Percentiles rank a stretch among this genome's conserved stretches.
phyloP scores from a whole-genome alignment of 2,113 vertebrate species.

The Gymnogyps californianus region DNA sequence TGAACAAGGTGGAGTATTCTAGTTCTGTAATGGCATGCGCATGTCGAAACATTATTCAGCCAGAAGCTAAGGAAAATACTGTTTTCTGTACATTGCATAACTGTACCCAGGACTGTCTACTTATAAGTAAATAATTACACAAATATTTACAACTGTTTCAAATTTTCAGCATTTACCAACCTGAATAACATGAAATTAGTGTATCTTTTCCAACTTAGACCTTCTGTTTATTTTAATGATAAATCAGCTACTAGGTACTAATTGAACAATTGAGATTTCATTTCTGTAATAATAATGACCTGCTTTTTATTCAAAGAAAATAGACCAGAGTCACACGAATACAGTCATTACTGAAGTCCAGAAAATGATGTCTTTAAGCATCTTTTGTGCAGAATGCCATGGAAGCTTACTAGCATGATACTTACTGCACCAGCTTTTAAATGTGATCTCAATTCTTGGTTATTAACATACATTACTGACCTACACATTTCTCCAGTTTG shows the following conservation, averaged over 20 bases:
- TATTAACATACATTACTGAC: not conserved
- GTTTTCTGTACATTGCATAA: not conserved
- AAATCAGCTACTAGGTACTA: not conserved
- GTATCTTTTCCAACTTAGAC: not conserved
- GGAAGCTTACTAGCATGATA: not conserved
- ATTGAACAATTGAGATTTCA: not conserved
- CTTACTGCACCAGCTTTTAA: not conserved
- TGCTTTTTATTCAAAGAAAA: not conserved
- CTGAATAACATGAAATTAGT: not conserved
- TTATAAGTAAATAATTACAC: not conserved
- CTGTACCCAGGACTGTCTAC: not conserved
- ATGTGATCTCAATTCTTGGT: not conserved
- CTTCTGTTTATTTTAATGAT: not conserved
- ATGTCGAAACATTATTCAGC: not conserved
- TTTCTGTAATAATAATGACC: not conserved
- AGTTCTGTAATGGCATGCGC: not conserved
- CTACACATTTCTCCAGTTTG: not conserved
- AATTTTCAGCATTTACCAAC: not conserved
- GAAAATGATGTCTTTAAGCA: not conserved
- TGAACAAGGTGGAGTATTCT: not conserved
- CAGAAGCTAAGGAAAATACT: not conserved
- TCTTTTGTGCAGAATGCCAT: not conserved
- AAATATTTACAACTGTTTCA: not conserved
- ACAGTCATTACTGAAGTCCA: not conserved
- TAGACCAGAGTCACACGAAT: not conserved